Percentiles rank a stretch among this genome's conserved stretches.
Conservation (phyloP, 1,140 invertebrate species). For the Gonatopus flavifemur region DNA sequence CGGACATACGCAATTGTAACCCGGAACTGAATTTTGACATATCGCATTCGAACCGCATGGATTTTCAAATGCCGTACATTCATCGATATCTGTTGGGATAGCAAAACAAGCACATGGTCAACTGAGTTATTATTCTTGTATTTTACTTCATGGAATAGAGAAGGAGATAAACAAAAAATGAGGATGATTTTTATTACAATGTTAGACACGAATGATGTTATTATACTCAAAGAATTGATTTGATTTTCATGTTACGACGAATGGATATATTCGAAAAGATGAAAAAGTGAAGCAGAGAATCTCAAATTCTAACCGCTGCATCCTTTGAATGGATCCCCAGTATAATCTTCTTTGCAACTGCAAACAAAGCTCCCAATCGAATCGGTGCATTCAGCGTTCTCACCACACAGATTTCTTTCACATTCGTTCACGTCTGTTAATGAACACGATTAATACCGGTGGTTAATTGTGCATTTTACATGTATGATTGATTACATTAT, state of each 20-base stretch:
- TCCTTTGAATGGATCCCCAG: slow-evolving; percentile 79
- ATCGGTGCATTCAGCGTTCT: slow-evolving; percentile 83
- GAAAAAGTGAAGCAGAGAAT: slow-evolving; percentile 10
- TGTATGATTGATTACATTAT: too few relatives aligned
- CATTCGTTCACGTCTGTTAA: slow-evolving; percentile 87
- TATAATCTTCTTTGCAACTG: slow-evolving; percentile 79
- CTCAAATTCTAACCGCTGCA: slow-evolving; percentile 65
- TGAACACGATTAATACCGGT: slow-evolving; percentile 46
- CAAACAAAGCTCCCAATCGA: slow-evolving; percentile 84
- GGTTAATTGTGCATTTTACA: slow-evolving; percentile 7
- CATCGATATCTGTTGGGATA: slow-evolving; percentile 76
- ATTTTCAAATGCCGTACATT: slow-evolving; percentile 78
- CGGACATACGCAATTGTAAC: slow-evolving; percentile 85
- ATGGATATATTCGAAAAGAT: too few relatives aligned
- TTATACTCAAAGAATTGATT: too few relatives aligned
- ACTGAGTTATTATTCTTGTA: too few relatives aligned
- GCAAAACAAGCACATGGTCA: background rate
- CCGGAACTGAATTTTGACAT: slow-evolving; percentile 84
- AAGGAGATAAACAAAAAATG: background rate
- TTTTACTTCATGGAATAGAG: background rate
- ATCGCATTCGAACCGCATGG: slow-evolving; percentile 85
- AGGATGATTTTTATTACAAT: too few relatives aligned
- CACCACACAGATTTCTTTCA: slow-evolving; percentile 79
- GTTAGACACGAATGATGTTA: too few relatives aligned
- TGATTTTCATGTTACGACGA: too few relatives aligned